phyloP scores from a whole-genome alignment of 2,888 invertebrate species.

The Crocallis elinguaria region DNA sequence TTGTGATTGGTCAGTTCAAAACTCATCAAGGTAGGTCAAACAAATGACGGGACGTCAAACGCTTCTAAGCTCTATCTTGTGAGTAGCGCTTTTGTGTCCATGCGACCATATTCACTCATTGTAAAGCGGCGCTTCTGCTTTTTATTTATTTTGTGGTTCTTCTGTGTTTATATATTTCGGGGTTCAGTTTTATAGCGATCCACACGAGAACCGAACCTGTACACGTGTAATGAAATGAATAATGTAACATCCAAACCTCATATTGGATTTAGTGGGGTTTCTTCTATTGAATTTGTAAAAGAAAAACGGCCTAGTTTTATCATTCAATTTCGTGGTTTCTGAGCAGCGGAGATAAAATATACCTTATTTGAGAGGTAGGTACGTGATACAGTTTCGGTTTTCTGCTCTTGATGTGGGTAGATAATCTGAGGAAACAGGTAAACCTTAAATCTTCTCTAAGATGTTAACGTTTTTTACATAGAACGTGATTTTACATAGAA shows the following conservation, averaged over 20 bases:
- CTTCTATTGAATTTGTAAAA: conserved; percentile 46
- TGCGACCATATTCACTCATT: no score
- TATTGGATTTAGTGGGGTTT: conserved; percentile 57
- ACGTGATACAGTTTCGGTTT: not conserved
- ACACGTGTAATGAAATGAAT: conserved; percentile 63
- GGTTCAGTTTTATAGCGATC: conserved; percentile 47
- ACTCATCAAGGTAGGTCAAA: no score
- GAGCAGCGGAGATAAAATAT: conserved; percentile 6
- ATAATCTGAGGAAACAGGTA: not conserved
- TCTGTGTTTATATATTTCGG: conserved; percentile 48
- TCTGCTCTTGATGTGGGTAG: not conserved
- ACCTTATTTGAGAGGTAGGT: conserved; percentile 3
- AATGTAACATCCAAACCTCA: conserved; percentile 59
- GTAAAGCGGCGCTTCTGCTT: no score
- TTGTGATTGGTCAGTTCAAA: no score
- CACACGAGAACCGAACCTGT: conserved; percentile 33
- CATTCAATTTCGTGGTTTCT: conserved; percentile 19
- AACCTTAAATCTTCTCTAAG: not conserved
- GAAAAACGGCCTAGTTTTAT: conserved; percentile 33
- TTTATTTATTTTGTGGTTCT: no score
- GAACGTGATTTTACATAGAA: not conserved
- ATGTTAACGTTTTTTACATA: not conserved
- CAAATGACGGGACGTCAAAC: no score
- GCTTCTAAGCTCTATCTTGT: no score
- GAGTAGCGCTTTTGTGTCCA: no score